phyloP scores from a whole-genome alignment of 2,888 invertebrate species.

The Xestia xanthographa region DNA sequence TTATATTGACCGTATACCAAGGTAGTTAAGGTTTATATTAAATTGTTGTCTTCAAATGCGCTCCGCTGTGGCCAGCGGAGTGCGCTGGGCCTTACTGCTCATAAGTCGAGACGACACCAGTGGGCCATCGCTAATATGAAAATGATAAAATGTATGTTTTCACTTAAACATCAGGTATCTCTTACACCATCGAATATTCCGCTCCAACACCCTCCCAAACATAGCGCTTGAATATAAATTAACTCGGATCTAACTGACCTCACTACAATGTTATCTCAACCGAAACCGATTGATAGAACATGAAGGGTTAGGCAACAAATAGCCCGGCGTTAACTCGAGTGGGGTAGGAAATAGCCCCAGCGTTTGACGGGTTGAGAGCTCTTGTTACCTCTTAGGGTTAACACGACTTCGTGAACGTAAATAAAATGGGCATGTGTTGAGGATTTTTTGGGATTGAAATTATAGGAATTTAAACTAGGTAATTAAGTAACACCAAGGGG shows the following conservation, averaged over 20 bases:
- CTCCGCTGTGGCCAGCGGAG: too few species aligned
- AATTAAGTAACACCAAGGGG: background rate
- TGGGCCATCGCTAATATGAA: too few species aligned
- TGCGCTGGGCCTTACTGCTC: too few species aligned
- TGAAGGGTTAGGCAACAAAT: slow-evolving; percentile 61
- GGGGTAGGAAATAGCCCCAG: slow-evolving; percentile 54
- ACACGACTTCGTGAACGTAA: slow-evolving; percentile 37
- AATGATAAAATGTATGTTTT: background rate
- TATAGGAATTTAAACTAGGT: background rate
- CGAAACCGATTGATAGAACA: slow-evolving; percentile 54
- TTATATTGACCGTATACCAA: too few species aligned
- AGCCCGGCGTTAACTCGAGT: slow-evolving; percentile 54
- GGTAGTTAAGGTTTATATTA: too few species aligned
- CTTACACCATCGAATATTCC: background rate
- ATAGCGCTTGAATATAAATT: slow-evolving; percentile 45
- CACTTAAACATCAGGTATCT: background rate
- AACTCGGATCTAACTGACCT: slow-evolving; percentile 36
- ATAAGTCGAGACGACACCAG: too few species aligned
- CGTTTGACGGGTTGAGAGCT: slow-evolving; percentile 47
- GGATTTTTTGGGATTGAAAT: slow-evolving; percentile 2
- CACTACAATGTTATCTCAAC: slow-evolving; percentile 55
- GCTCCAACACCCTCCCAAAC: background rate
- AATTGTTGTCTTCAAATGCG: too few species aligned
- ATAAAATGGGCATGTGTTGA: slow-evolving; percentile 7
- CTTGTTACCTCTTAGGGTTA: slow-evolving; percentile 39